Base-by-base conservation (phyloP, 2,888 invertebrate species). In the Metellina segmentata region DNA sequence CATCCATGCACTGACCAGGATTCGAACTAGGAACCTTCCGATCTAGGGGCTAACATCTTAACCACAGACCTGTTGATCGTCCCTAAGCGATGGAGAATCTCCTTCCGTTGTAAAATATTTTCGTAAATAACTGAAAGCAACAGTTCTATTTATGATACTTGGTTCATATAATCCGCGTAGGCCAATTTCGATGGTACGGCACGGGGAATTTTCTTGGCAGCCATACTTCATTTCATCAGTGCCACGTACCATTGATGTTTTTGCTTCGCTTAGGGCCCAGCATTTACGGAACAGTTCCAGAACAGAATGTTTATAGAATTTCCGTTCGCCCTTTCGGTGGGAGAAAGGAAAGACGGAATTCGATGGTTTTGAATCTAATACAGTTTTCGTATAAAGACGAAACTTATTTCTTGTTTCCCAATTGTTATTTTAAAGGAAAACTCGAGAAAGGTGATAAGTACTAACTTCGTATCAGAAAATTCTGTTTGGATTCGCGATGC, bases 321-420 rank as follows among this genome's bases (percentile, higher is more conserved):
- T 85, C 48, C 75, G 9, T 34, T 13, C 20, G 13, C 11, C 5
- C 16, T n/a, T n/a, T 19, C 20, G n/a, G 75, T 75, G 20, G n/a
- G n/a, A 70, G 20, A 78, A 34, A 69, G 34, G 34, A 34, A 34
- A 34, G 34, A 34, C 4, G 4, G 77, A 75, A 87, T 87, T 81
- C 87, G 72, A 87, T 81, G 71, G 72, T 81, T 72, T 53, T 79
- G 87, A 81, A 87, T 72, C 87, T 81, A 87, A 87, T 72, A 4
- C 53, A 9, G 7, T 81, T 87, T 85, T 16, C 11, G 20, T 16
- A 9, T 20, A 86, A 78, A 69, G 70, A 81, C 52, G 19, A 71
- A 79, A 71, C 49, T 52, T 72, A 53, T 71, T 72, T 71, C 51
- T 13, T 83, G 53, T 53, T 83, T 77, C 49, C 11, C 48, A 9